Evolutionary conservation across 1,140 invertebrate genomes (phyloP).

Genomic region (Scaptomyza hsui): DNA sequence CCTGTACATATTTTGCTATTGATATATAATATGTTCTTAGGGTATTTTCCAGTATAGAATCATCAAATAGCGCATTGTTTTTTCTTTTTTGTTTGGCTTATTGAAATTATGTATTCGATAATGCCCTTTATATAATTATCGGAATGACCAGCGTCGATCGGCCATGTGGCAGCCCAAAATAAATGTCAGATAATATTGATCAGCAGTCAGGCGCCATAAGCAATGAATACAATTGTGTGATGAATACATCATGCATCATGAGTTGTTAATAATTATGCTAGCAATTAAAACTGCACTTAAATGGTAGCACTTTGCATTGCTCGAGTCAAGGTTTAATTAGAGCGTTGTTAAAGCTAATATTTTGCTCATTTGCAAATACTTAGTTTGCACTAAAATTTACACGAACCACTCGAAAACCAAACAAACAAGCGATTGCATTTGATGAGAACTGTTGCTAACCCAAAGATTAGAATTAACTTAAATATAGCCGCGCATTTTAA

Average conservation of each 20-base stretch:
- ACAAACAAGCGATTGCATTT: conserved; percentile 4
- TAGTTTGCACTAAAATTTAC: conserved; percentile 5
- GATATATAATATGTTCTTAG: neutral
- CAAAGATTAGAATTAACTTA: neutral
- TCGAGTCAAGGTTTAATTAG: conserved; percentile 37
- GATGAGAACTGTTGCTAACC: conserved; percentile 6
- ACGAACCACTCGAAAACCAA: conserved; percentile 8
- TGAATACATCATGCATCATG: neutral
- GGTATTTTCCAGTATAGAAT: neutral
- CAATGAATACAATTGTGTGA: neutral
- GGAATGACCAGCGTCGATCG: conserved; percentile 1
- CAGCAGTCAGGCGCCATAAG: conserved; percentile 22
- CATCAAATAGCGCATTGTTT: neutral
- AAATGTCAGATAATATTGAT: conserved; percentile 12
- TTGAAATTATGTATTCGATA: conserved; percentile 25
- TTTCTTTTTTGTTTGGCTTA: neutral
- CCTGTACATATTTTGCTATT: no score
- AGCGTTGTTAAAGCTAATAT: conserved; percentile 5
- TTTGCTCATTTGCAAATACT: conserved; percentile 16
- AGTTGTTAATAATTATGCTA: conserved; percentile 23
- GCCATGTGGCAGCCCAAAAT: conserved; percentile 16
- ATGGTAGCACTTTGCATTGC: conserved; percentile 6
- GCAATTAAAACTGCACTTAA: conserved; percentile 19
- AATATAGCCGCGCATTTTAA: conserved; percentile 13
- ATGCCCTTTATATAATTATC: conserved; percentile 40